Base-by-base conservation (phyloP, 2,888 invertebrate genomes). In the Podotricha telesiphe region DNA sequence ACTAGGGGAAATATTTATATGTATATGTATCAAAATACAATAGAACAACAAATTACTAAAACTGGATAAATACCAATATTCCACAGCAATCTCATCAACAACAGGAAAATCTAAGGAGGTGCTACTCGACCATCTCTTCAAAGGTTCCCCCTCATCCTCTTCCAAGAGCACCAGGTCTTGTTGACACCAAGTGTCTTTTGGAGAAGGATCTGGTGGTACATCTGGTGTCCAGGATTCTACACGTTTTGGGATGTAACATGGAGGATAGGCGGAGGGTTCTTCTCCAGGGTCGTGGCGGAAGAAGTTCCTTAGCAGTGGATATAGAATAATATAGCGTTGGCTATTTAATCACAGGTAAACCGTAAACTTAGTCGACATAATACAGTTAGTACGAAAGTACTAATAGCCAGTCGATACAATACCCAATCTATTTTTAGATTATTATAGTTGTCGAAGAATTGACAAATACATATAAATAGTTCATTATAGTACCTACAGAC, bases 201-300 rank as follows among this genome's bases (percentile, higher is more conserved):
- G 88, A 0, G 89, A 89, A 0, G 89, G 84, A 0, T 80, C 80
- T 0, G 91, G 91, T 4, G 84, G 78, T n/a, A 79, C 74, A 70
- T 92, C 93, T 0, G 91, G 84, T 0, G 76, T 74, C 93, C 93
- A 93, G 2, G 92, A 92, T 66, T 88, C 89, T 0, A 42, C 65
- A 0, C 89, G 84, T 22, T 85, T 87, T 1, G 91, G 93, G 61
- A 90, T 92, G 76, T 76, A 84, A 77, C 89, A 88, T 0, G 82
- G 83, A 0, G 92, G 92, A 40, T 83, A 78, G 0, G 91, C 86
- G 53, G 81, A 86, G 0, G 88, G 81, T 5, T 93, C 92, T 65
- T 92, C 91, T 0, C 93, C 93, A 0, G 92, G 90, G 68, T 93
- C 93, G 76, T 93, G 93, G 0, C 88, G 88, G 72, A 86, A 93